A percentile compares a stretch with the other conserved stretches of the same genome.
Conservation (phyloP, 64 coral and sea anemone genomes). For the Anthopleura sola region DNA sequence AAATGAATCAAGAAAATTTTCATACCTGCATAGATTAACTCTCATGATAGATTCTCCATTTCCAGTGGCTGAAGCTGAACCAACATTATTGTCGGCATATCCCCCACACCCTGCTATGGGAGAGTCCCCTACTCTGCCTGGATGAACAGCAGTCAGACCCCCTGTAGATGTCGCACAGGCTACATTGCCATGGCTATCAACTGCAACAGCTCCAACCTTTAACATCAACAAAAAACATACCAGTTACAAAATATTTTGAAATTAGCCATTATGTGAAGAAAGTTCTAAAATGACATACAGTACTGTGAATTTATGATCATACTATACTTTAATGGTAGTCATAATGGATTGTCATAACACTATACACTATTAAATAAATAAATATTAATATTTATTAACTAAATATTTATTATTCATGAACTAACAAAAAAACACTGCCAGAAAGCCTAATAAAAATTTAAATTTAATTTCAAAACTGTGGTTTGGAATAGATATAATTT, state of each 20-base stretch:
- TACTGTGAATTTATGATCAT: no score
- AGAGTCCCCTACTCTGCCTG: slow-evolving; percentile 12
- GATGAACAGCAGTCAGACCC: slow-evolving; percentile 28
- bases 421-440: no score
- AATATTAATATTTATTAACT: no score
- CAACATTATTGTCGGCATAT: slow-evolving; percentile 28
- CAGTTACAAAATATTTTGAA: neutral
- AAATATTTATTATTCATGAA: no score
- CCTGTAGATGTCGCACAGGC: slow-evolving; percentile 38
- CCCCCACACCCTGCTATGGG: slow-evolving; percentile 25
- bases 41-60: slow-evolving; percentile 30
- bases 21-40: slow-evolving; percentile 3
- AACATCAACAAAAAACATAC: neutral
- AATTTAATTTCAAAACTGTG: no score
- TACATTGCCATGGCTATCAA: slow-evolving; percentile 19
- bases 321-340: no score
- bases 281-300: no score
- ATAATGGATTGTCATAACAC: no score
- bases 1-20: neutral
- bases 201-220: slow-evolving; percentile 22
- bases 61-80: slow-evolving; percentile 13
- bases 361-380: no score
- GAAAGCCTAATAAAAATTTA: no score
- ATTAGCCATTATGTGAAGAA: no score
- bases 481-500: no score